Percentiles rank a stretch among this genome's conserved stretches.
These are phyloP conservation scores for Pelobates cultripes DNA, from an alignment of 2,797 vertebrate genomes.

Conservation along the genomic window DNA sequence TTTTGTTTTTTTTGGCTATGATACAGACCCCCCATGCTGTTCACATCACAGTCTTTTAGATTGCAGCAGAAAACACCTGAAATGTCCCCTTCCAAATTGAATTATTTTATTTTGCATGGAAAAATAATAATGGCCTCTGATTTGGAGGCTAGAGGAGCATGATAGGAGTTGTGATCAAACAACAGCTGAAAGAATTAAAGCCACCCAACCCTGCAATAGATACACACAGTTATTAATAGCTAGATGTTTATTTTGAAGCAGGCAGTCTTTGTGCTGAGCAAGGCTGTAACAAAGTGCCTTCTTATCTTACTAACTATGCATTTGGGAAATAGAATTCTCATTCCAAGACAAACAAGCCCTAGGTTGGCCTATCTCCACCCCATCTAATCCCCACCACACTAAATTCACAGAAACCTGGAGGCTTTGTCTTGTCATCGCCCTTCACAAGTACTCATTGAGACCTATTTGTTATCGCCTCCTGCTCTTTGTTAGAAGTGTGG, in stretches of 20 bases:
- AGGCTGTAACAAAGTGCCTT: neutral
- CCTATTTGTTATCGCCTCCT: conserved; percentile 1
- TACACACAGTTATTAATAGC: neutral
- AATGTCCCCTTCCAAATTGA: no score
- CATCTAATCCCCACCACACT: neutral
- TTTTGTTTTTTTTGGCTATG: no score
- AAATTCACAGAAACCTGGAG: neutral
- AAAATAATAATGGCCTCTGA: no score
- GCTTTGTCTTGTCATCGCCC: conserved; percentile 6
- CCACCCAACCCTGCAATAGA: neutral
- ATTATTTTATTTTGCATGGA: no score
- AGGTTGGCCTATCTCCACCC: neutral
- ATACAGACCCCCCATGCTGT: no score
- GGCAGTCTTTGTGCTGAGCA: neutral
- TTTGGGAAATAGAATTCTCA: neutral
- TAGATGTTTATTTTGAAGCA: neutral
- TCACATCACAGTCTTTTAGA: no score
- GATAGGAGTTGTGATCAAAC: no score
- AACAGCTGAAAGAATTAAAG: no score
- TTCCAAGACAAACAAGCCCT: neutral
- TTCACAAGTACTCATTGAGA: neutral
- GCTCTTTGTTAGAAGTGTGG: neutral
- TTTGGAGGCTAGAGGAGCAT: no score
- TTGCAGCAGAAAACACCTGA: no score
- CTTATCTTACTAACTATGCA: neutral